Base-by-base conservation (phyloP, 2,113 vertebrate species). In the Lipophrys pholis region DNA sequence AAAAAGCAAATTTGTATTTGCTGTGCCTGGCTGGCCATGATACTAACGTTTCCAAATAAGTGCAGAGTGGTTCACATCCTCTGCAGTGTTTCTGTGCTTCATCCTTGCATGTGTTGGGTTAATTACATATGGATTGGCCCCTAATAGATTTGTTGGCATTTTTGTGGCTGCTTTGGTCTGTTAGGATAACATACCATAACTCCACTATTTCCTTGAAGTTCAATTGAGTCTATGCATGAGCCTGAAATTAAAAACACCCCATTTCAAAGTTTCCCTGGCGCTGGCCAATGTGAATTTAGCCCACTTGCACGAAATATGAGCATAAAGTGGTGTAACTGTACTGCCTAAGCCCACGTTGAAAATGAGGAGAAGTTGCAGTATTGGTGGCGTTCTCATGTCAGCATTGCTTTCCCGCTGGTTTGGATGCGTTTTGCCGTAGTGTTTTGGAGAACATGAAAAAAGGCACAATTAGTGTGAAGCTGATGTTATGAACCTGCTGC, bases 91-190 rank as follows among this genome's bases (percentile, higher is more conserved):
- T 66, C 15, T 4, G 11, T 40, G 76, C 59, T 72, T 79, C 75
- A 73, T 84, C 76, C 67, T 87, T 65, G 68, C 76, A 77, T 84
- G 81, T 79, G 76, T 87, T 41, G 51, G 56, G 43, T 59, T 84
- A 86, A 87, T 89, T 89, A 89, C 76, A 75, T 65, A 81, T 72
- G 63, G 68, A 68, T 67, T 67, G 38, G 50, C 82, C 68, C 75
- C 78, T 83, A 83, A 84, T 87, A 83, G 86, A 90, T 81, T 80
- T 59, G 56, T 67, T 67, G 67, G 75, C 69, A 74, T 87, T 89
- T 73, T 78, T 86, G 88, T 73, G 73, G 83, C 62, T n/a, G 39
- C 69, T 85, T 72, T 76, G 78, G 43, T 86, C 68, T 56, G 73
- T 73, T 61, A 58, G 73, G 48, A 84, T 74, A 87, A 79, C 83